Base-by-base conservation (phyloP, 2,888 invertebrate species). In the Clistopyga incitator region DNA sequence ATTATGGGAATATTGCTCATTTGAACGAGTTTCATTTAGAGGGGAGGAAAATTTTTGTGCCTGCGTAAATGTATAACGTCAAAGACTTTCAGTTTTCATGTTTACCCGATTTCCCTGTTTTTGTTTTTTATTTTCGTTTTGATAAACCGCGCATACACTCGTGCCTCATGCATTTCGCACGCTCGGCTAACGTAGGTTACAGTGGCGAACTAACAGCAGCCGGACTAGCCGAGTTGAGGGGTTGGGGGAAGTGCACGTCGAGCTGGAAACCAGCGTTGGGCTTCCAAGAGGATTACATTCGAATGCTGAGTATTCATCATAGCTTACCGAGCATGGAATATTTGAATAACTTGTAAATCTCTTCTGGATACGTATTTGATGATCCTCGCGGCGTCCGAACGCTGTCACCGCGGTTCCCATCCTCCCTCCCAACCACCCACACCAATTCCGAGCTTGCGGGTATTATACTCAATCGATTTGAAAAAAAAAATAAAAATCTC, bases 341-440 rank as follows among this genome's bases (percentile, higher is more conserved):
- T 90, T 89, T 87, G 88, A 90, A 90, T 90, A 90, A 90, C 87
- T 88, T 89, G 88, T 89, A 87, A 90, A 89, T 88, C 86, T 87
- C 67, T 15, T 50, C 54, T 70, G 78, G 83, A 87, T 87, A 85
- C 86, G 86, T 86, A 87, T 90, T 87, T 84, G 86, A 88, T 86
- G 86, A 82, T 79, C 50, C 83, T 82, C 67, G 78, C 75, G 78
- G 75, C 56, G 82, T 82, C 74, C 78, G 70, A 79, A 83, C 68
- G 80, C 79, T 38, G 68, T 45, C 67, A 47, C 47, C 47, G 23
- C 68, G 34, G 56, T 56, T 67, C 18, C 42, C 64, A 78, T 52
- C 74, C 54, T 74, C 61, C 50, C 75, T 61, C 77, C 79, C 68
- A 70, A 50, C 76, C 54, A 23, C 50, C 80, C 78, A 59, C 11